Base-by-base conservation (phyloP, 2,113 vertebrate genomes). In the Brachionichthys hirsutus region DNA sequence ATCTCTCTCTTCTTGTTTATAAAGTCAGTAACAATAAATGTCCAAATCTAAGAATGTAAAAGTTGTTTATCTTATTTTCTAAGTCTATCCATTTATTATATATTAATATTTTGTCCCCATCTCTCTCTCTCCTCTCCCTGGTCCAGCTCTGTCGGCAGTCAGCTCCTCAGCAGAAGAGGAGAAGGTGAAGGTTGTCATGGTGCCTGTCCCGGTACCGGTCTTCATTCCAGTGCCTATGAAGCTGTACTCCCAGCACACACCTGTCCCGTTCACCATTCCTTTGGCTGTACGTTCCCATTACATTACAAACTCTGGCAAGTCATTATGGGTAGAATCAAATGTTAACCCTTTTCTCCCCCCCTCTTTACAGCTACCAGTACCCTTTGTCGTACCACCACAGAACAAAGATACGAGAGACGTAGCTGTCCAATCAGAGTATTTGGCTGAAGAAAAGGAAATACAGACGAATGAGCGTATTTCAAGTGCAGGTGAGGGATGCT, bases 181-280 rank as follows among this genome's bases (percentile, higher is more conserved):
- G 56, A 80, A 57, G 0, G 92, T 95, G 55, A 92, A 89, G 62
- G 73, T 95, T 70, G 2, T 96, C 40, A 87, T 96, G 78, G 91
- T 98, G 44, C 95, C 96, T 18, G 81, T 98, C 66, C 94, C 95
- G 16, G 92, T 98, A 6, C 97, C 97, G 3, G 89, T 99, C 74
- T 99, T 94, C 82, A 90, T 99, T 56, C 97, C 97, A 72, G 89
- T 99, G 73, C 97, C 97, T 65, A 86, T 99, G 92, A 94, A 95
- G 85, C 91, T 99, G 86, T 99, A 95, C 85, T 93, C 94, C 43
- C 96, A 98, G 81, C 94, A 93, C 87, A 92, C 93, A 4, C 97
- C 96, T 34, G 89, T 96, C 71, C 93, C 94, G 0, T 61, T 99
- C 75, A 90, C 93, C 13, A 60, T 98, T 75, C 94, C 95, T 51